Evolutionary conservation across 2,888 invertebrate species (phyloP).

Genomic region (Terebella lapidaria): DNA sequence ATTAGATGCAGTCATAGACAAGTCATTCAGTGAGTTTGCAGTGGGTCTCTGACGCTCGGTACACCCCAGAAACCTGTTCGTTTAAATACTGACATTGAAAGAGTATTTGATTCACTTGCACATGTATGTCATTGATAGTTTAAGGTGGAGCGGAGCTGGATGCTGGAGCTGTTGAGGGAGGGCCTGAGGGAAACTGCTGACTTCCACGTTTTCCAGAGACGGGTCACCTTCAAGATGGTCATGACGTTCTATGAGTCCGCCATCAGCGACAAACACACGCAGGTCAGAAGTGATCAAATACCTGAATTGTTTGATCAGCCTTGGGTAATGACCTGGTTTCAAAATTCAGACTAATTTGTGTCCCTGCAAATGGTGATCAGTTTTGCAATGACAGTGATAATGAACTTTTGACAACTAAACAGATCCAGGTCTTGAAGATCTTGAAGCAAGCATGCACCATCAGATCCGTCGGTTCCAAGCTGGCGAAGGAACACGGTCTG

Average conservation of each 20-base stretch:
- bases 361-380: too few relatives aligned
- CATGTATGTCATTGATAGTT: conserved; percentile 40
- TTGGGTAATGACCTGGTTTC: not conserved
- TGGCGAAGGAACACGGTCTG: conserved; percentile 65
- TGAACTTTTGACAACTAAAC: too few relatives aligned
- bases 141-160: conserved; percentile 69
- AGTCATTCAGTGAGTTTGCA: not conserved
- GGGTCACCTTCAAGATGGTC: conserved; percentile 72
- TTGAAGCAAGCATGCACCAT: conserved; percentile 61
- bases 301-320: too few relatives aligned
- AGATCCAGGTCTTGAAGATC: conserved; percentile 42
- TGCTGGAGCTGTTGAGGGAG: conserved; percentile 70
- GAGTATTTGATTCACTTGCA: too few relatives aligned
- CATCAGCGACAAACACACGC: conserved; percentile 17
- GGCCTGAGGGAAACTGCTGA: conserved; percentile 74
- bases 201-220: conserved; percentile 68
- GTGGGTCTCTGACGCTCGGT: not conserved
- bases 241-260: conserved; percentile 57
- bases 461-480: conserved; percentile 63
- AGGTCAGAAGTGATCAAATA: too few relatives aligned
- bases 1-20: not conserved
- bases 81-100: too few relatives aligned
- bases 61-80: too few relatives aligned
- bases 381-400: too few relatives aligned
- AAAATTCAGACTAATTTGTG: not conserved